phyloP scores from a whole-genome alignment of 1,140 invertebrate species.

The Subanguina moxae region DNA sequence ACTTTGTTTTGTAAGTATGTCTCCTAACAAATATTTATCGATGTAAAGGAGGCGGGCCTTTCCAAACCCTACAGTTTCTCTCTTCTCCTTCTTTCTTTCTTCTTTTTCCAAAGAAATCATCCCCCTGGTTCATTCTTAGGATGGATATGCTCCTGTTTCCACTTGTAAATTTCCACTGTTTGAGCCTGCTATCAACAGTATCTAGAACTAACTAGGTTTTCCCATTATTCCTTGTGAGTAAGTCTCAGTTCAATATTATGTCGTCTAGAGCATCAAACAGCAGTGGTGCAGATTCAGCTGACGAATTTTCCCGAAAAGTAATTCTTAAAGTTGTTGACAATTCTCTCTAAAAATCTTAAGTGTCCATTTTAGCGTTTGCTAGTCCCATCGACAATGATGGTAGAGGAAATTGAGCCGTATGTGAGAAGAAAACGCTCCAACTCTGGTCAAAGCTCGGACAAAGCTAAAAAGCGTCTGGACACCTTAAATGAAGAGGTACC shows the following conservation, averaged over 20 bases:
- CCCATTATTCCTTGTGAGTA: neutral
- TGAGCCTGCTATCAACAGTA: no score
- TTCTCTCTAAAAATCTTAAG: neutral
- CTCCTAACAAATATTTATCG: no score
- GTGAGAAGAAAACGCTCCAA: constrained; percentile 23
- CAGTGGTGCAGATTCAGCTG: neutral
- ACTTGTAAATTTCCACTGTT: no score
- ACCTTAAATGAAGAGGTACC: constrained; percentile 26
- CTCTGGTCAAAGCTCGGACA: constrained; percentile 22
- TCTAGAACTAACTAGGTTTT: no score
- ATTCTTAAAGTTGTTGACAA: no score
- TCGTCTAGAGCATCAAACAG: constrained; percentile 1
- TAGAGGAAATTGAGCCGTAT: constrained; percentile 27
- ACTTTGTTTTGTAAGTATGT: no score
- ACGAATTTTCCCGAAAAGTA: constrained; percentile 1
- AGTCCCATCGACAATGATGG: constrained; percentile 64
- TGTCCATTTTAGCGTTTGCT: constrained; percentile 65
- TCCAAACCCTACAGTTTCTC: no score
- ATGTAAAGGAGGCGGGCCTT: no score
- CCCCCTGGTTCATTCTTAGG: no score
- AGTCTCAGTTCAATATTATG: neutral
- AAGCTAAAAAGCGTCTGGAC: constrained; percentile 17
- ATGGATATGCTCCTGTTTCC: no score
- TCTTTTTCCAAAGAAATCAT: no score
- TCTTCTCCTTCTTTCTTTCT: no score